A percentile compares a stretch with the other conserved stretches of the same genome.
Evolutionary conservation across 2,797 vertebrate genomes (phyloP).

Genomic region (Xiphorhynchus erythropygius): DNA sequence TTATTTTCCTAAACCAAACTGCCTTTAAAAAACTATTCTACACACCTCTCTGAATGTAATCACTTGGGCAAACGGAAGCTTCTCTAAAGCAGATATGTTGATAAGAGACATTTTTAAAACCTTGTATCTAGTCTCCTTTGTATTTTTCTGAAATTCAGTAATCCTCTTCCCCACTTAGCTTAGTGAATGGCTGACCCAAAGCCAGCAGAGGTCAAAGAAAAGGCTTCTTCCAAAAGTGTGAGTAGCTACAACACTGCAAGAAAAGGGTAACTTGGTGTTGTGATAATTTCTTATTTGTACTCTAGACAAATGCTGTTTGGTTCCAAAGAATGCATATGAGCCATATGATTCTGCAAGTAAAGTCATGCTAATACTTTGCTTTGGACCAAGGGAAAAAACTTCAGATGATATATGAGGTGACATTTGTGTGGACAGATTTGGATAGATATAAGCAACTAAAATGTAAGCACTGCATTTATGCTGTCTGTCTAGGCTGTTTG

Average conservation of each 20-base stretch:
- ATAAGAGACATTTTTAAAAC: slow-evolving; percentile 40
- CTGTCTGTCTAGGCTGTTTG: not conserved
- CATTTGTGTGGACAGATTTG: not conserved
- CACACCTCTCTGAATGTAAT: not conserved
- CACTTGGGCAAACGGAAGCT: slow-evolving; percentile 27
- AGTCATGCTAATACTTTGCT: not conserved
- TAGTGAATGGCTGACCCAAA: slow-evolving; percentile 55
- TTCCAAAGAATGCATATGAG: not conserved
- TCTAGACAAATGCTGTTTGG: not conserved
- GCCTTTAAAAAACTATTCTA: not conserved
- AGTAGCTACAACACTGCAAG: not conserved
- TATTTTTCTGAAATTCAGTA: slow-evolving; percentile 61
- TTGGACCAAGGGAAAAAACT: not conserved
- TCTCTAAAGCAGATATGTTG: slow-evolving; percentile 24
- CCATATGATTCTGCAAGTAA: not conserved
- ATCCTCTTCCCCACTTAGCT: slow-evolving; percentile 47
- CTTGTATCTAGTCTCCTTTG: slow-evolving; percentile 37
- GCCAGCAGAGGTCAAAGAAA: slow-evolving; percentile 44
- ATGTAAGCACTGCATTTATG: not conserved
- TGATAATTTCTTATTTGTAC: not conserved
- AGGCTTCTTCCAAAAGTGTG: not conserved
- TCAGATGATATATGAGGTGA: not conserved
- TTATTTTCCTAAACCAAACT: not conserved
- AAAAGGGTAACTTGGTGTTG: not conserved
- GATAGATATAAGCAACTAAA: not conserved